These are phyloP conservation scores for Eudemis profundana DNA, from an alignment of 2,888 invertebrate species.

Conservation along the genomic window DNA sequence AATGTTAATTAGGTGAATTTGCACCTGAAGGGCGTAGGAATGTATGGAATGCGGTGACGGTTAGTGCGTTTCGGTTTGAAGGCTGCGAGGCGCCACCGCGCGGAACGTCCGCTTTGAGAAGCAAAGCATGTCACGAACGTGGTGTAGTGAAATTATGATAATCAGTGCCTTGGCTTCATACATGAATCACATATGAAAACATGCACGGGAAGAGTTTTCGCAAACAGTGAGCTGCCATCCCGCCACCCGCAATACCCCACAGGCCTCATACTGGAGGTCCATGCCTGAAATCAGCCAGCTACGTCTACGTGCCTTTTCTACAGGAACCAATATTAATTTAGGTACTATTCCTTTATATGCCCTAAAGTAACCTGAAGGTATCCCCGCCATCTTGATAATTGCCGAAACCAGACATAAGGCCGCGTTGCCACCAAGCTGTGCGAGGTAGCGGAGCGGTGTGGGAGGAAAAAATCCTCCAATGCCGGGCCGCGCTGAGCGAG, in stretches of 20 bases:
- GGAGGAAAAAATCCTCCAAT: no score
- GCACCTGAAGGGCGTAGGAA: background rate
- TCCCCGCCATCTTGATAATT: no score
- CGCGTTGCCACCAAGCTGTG: no score
- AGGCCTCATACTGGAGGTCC: background rate
- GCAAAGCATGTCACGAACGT: conserved; percentile 26
- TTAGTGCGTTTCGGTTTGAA: conserved; percentile 29
- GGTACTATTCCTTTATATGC: no score
- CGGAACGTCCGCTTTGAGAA: conserved; percentile 48
- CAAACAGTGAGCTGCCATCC: background rate
- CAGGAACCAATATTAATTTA: no score
- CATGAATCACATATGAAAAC: conserved; percentile 15
- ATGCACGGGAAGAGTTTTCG: background rate
- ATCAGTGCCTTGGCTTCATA: conserved; percentile 19
- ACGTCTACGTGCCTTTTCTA: no score
- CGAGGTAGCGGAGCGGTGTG: no score
- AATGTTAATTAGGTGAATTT: conserved; percentile 64
- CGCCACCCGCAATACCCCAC: no score
- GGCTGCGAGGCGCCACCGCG: conserved; percentile 42
- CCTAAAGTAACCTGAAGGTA: no score
- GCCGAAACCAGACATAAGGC: no score
- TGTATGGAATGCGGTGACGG: conserved; percentile 1
- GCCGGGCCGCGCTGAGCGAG: no score
- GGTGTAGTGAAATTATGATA: conserved; percentile 30
- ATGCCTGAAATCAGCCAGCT: no score